A percentile compares a stretch with the other conserved stretches of the same genome.
Conservation (phyloP, 2,888 invertebrate genomes). For the Crematogaster levior region DNA sequence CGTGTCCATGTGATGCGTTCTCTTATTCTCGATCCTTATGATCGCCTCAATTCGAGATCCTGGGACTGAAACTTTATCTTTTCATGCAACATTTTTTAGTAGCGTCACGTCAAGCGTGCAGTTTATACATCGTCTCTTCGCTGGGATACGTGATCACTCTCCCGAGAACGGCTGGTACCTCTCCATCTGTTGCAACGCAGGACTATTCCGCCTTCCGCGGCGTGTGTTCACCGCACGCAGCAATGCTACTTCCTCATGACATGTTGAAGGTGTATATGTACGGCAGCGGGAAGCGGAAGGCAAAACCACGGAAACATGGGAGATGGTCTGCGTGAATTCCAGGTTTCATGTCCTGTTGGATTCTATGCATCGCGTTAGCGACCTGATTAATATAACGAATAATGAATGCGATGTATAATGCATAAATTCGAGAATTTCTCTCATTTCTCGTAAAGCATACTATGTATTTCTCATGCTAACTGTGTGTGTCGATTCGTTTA, state of each 20-base stretch:
- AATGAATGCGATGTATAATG: constrained; percentile 18
- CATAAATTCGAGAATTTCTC: constrained; percentile 22
- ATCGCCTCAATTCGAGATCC: background rate
- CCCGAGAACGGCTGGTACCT: constrained; percentile 37
- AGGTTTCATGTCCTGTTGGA: constrained; percentile 27
- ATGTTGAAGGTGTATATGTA: constrained; percentile 23
- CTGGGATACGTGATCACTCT: constrained; percentile 39
- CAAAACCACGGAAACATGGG: constrained; percentile 46
- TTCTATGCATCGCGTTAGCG: constrained; percentile 3
- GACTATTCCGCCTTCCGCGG: constrained; percentile 11
- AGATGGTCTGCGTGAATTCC: constrained; percentile 36
- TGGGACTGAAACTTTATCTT: constrained; percentile 20
- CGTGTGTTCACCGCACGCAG: constrained; percentile 26
- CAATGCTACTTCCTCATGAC: constrained; percentile 41
- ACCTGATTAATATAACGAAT: constrained; percentile 46
- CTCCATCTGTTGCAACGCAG: constrained; percentile 48
- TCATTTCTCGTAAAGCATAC: background rate
- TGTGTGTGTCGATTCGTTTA: background rate
- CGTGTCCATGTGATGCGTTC: background rate
- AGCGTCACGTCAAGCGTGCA: constrained; percentile 17
- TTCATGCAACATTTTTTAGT: constrained; percentile 32
- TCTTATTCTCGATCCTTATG: background rate
- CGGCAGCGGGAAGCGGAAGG: constrained; percentile 31
- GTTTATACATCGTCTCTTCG: constrained; percentile 17
- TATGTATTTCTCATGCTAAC: background rate